These are phyloP conservation scores for Acrocephalus kingi DNA, from an alignment of 2,113 vertebrate species.

Conservation along the genomic window DNA sequence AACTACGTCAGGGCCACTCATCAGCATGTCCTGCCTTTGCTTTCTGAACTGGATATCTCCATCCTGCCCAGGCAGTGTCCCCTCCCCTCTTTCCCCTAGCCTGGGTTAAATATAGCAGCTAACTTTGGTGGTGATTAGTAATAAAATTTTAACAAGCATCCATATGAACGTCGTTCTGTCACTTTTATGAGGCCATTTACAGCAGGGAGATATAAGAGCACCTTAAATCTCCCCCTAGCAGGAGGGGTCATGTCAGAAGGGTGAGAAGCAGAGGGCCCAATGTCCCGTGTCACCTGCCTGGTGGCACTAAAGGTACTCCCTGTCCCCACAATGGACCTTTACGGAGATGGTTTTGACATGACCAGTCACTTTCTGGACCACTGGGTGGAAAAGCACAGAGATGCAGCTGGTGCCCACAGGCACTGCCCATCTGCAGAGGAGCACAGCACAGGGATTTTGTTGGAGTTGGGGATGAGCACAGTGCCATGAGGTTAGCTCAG, in stretches of 20 bases:
- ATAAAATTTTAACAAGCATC: conserved; percentile 92
- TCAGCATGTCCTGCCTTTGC: not conserved
- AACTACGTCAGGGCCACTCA: not conserved
- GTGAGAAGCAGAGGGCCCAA: not conserved
- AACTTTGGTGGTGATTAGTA: conserved; percentile 90
- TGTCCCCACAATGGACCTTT: not conserved
- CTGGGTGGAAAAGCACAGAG: not conserved
- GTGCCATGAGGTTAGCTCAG: not conserved
- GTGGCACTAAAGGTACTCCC: not conserved
- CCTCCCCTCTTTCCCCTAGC: conserved; percentile 14
- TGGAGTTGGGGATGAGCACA: accelerated
- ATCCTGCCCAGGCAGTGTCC: conserved; percentile 64
- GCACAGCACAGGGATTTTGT: accelerated
- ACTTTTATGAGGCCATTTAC: conserved; percentile 90
- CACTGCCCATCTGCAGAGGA: not conserved
- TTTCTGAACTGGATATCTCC: conserved; percentile 74
- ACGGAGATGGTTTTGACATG: not conserved
- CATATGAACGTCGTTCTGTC: conserved; percentile 87
- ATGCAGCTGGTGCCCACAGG: not conserved
- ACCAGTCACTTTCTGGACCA: not conserved
- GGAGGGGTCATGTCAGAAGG: conserved; percentile 33
- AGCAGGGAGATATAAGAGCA: conserved; percentile 78
- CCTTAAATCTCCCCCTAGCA: conserved; percentile 73
- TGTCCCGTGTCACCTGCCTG: not conserved
- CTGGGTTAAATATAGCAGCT: conserved; percentile 70